Base-by-base conservation (phyloP, 92 coral and sea anemone species). In the Siderastrea radians region DNA sequence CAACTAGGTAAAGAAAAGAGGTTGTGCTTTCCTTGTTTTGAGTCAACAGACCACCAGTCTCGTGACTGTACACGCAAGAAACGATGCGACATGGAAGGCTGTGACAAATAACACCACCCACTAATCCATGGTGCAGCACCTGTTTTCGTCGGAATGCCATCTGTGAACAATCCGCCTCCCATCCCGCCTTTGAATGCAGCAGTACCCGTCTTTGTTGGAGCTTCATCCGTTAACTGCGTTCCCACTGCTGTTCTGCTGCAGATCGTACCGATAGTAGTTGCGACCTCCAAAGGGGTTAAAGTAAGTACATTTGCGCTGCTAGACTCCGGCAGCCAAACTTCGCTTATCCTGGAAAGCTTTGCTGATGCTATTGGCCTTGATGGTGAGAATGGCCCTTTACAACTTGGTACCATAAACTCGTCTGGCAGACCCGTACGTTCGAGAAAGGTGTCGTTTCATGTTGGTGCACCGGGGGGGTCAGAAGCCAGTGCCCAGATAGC, bases 261-360 rank as follows among this genome's bases (percentile, higher is more conserved):
- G 66, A 89, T 90, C 62, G 94, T 90, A 19, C 94, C 88, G 14
- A 26, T 93, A 60, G 75, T 17, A 11, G 90, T 90, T 60, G 78
- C 62, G 69, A 86, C 93, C 11, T 54, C 86, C 59, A 50, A 72
- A 26, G 90, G 84, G 53, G 70, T 45, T 15, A 86, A 88, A 61
- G 68, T 62, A 44, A 68, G 78, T 49, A 93, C 79, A 15, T 92
- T 83, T 87, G 95, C 91, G n/a, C 86, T 86, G 14, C 91, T 92
- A 65, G 91, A 89, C 86, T 92, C 90, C 26, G 93, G 91, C 38
- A 86, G 84, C n/a, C n/a, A n/a, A n/a, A n/a, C n/a, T n/a, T n/a
- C n/a, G n/a, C n/a, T n/a, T n/a, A n/a, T n/a, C n/a, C n/a, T n/a
- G n/a, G n/a, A n/a, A n/a, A n/a, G n/a, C n/a, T n/a, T n/a, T n/a